Conservation (phyloP, 2,113 vertebrate genomes). For the Prochilodus magdalenae region DNA sequence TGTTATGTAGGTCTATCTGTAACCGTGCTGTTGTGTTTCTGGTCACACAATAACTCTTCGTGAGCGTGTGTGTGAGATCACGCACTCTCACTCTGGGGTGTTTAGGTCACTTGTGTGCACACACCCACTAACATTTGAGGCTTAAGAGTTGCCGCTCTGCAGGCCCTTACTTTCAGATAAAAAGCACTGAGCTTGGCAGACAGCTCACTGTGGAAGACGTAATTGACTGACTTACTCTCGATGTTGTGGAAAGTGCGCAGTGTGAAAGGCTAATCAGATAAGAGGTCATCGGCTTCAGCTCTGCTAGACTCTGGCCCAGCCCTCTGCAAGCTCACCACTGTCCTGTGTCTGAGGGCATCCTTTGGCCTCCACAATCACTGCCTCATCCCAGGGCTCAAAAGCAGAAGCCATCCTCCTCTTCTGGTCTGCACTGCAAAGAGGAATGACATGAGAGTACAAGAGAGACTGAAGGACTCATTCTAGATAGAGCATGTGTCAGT, state of each 20-base stretch:
- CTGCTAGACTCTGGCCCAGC: constrained; percentile 2
- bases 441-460: too few species aligned
- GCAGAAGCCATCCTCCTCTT: too few species aligned
- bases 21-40: constrained; percentile 22
- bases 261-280: constrained; percentile 54
- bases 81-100: constrained; percentile 16
- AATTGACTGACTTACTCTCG: constrained; percentile 59
- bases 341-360: background rate
- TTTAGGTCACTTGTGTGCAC: constrained; percentile 19
- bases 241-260: constrained; percentile 46
- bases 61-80: constrained; percentile 25
- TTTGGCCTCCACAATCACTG: too few species aligned
- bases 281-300: background rate
- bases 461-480: too few species aligned
- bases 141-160: constrained; percentile 5
- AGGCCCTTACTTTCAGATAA: constrained; percentile 7
- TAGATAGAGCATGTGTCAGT: too few species aligned
- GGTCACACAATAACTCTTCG: constrained; percentile 30
- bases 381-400: too few species aligned
- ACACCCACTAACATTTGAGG: background rate
- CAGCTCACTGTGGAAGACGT: constrained; percentile 46
- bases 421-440: too few species aligned
- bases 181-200: constrained; percentile 11
- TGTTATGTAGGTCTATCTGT: background rate
- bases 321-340: constrained; percentile 16